Conservation (phyloP, 2,888 invertebrate genomes). For the Nezara viridula region DNA sequence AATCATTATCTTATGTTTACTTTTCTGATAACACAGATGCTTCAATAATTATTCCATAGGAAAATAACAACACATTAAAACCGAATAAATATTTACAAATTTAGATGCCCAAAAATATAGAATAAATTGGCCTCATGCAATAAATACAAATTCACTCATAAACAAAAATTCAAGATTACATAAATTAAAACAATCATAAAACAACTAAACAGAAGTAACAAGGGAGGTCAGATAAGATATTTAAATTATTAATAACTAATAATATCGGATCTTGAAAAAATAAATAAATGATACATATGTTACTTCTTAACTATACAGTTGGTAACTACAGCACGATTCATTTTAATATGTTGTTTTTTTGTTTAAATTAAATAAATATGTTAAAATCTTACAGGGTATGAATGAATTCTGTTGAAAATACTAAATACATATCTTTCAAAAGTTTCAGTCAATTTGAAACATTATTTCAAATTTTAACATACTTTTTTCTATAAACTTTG, state of each 20-base stretch:
- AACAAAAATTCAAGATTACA: background rate
- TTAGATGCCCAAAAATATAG: background rate
- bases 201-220: background rate
- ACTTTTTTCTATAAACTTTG: no score
- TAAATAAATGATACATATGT: background rate
- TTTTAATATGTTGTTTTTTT: no score
- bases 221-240: background rate
- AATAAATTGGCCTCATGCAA: background rate
- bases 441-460: no score
- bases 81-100: constrained; percentile 59
- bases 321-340: no score
- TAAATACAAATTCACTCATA: background rate
- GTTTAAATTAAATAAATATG: no score
- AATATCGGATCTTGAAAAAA: background rate
- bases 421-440: background rate
- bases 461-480: no score
- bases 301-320: no score
- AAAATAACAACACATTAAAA: constrained; percentile 23
- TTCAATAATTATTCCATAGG: constrained; percentile 38
- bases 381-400: no score
- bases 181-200: background rate
- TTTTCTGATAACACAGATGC: constrained; percentile 50
- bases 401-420: background rate
- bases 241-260: background rate
- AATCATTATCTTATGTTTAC: constrained; percentile 55